phyloP scores from a whole-genome alignment of 1,140 invertebrate species.

The Venturia canescens region DNA sequence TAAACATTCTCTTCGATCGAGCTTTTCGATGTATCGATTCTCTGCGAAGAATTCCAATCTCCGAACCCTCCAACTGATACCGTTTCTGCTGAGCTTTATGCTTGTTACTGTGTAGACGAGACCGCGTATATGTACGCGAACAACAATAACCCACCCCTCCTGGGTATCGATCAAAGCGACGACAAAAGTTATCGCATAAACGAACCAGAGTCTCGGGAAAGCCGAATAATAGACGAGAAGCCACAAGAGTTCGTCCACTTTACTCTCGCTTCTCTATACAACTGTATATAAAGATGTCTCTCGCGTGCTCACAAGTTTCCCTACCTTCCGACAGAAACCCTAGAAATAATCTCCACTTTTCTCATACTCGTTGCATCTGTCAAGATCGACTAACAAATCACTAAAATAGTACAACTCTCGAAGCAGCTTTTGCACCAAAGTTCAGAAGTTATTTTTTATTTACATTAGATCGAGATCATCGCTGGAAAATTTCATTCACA shows the following conservation, averaged over 20 bases:
- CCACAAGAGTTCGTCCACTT: conserved; percentile 12
- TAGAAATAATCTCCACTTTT: too few relatives aligned
- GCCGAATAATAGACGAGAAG: not conserved
- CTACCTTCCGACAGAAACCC: not conserved
- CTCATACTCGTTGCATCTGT: too few relatives aligned
- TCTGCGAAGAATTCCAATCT: conserved; percentile 26
- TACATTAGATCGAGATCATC: too few relatives aligned
- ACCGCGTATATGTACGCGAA: not conserved
- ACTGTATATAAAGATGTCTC: not conserved
- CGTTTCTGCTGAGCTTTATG: not conserved
- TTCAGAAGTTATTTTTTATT: too few relatives aligned
- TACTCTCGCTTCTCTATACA: not conserved
- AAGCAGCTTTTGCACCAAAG: too few relatives aligned
- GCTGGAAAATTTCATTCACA: too few relatives aligned
- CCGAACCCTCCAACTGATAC: conserved; percentile 24
- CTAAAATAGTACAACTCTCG: too few relatives aligned
- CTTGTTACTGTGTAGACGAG: too few relatives aligned
- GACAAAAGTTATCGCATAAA: conserved; percentile 31
- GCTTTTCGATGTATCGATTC: not conserved
- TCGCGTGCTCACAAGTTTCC: not conserved
- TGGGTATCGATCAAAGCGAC: conserved; percentile 28
- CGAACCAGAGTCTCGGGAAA: not conserved
- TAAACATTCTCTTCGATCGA: not conserved
- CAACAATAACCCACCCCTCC: too few relatives aligned
- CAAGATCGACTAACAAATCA: too few relatives aligned